Percentiles rank a stretch among this genome's conserved stretches.
These are phyloP conservation scores for Galerucella calmariensis DNA, from an alignment of 2,888 invertebrate species.

Conservation along the genomic window DNA sequence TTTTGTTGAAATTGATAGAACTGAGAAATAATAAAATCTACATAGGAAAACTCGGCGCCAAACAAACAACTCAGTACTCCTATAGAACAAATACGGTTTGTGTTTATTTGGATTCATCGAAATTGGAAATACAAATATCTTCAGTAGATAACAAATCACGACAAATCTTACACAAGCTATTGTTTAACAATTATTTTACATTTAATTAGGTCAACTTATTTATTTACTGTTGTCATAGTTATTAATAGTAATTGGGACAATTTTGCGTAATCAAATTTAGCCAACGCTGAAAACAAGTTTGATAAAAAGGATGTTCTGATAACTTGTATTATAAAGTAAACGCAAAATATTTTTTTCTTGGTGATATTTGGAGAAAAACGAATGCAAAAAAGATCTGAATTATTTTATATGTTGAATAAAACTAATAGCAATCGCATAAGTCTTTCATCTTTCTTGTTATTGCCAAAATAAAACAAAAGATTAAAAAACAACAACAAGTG, in stretches of 20 bases:
- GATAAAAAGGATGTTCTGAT: not conserved
- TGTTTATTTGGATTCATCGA: not conserved
- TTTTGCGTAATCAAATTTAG: conserved; percentile 3
- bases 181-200: not conserved
- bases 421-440: too few species aligned
- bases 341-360: too few species aligned
- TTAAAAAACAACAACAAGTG: too few species aligned
- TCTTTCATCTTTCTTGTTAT: too few species aligned
- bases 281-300: not conserved
- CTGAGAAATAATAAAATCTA: not conserved
- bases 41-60: not conserved
- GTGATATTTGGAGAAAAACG: too few species aligned
- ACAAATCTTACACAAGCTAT: conserved; percentile 11
- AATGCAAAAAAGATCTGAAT: too few species aligned
- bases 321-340: too few species aligned
- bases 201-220: conserved; percentile 22
- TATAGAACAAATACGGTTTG: too few species aligned
- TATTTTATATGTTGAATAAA: too few species aligned
- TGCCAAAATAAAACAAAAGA: too few species aligned
- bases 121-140: not conserved
- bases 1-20: too few species aligned
- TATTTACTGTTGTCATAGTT: conserved; percentile 21
- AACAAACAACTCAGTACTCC: not conserved
- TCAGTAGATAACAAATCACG: not conserved
- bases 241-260: conserved; percentile 28